Base-by-base conservation (phyloP, 2,113 vertebrate species). In the Plectropomus leopardus region DNA sequence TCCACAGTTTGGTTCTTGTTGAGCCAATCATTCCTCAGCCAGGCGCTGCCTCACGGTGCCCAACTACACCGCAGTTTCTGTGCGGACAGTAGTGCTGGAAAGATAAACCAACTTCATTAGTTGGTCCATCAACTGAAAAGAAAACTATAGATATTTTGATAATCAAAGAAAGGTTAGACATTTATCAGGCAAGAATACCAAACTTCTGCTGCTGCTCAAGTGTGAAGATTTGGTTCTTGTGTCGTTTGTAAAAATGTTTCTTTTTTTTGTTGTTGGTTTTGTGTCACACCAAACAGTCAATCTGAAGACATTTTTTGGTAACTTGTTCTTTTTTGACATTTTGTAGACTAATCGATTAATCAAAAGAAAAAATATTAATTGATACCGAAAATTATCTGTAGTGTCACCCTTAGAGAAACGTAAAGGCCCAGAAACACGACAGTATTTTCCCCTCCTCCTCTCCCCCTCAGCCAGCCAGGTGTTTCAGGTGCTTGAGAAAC, bases 11-110 rank as follows among this genome's bases (percentile, higher is more conserved):
- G 76, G 64, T 64, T 82, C 81, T 76, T 9, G 17, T 64, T 10
- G 83, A 89, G 63, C 55, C 64, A 28, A 30, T 64, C 50, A 66
- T 71, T 77, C 74, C 44, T 74, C 59, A 45, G n/a, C 32, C 55
- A 1, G 61, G 23, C 16, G 8, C 17, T 26, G 4, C 51, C 47
- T 73, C 30, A 11, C 11, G 2, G 2, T 21, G 14, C 63, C 68
- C 9, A 40, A 66, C 24, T 51, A 34, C 65, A 17, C 28, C 36
- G 15, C 23, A 23, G 51, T 14, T 68, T 47, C 34, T 30, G 44
- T 28, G 40, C 64, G 72, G 44, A 50, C 53, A 3, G 30, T 15
- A 48, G 40, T 15, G 40, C 23, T 47, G 78, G 48, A 42, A 19
- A 59, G n/a, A 51, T 15, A 1, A 4, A 7, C 11, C 2, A 10